Conservation (phyloP, 2,797 vertebrate genomes). For the Hephaestus fuliginosus region DNA sequence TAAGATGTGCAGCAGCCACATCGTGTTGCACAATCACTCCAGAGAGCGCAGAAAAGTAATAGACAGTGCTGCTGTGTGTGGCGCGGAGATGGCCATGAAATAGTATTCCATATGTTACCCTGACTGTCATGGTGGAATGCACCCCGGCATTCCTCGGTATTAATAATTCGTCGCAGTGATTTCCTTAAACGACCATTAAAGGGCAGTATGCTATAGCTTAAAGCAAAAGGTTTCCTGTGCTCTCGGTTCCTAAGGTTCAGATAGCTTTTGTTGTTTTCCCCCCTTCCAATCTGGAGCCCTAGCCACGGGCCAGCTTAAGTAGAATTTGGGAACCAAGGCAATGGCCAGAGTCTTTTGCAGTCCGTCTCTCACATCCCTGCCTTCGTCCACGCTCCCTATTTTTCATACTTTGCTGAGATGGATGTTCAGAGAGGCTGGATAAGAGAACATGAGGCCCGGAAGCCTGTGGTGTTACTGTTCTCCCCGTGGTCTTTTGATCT, state of each 20-base stretch:
- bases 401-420: slow-evolving; percentile 59
- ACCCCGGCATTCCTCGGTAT: slow-evolving; percentile 44
- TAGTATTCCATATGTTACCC: slow-evolving; percentile 42
- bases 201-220: slow-evolving; percentile 13
- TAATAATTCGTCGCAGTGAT: slow-evolving; percentile 38
- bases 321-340: slow-evolving; percentile 15
- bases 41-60: background rate
- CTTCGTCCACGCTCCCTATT: slow-evolving; percentile 38
- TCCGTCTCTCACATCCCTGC: slow-evolving; percentile 32
- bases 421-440: slow-evolving; percentile 68
- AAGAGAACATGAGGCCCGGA: slow-evolving; percentile 71
- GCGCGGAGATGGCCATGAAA: slow-evolving; percentile 26
- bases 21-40: slow-evolving; percentile 5
- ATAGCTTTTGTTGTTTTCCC: slow-evolving; percentile 12
- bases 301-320: slow-evolving; percentile 7
- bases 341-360: background rate
- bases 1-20: slow-evolving; percentile 10
- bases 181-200: slow-evolving; percentile 34
- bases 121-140: slow-evolving; percentile 39
- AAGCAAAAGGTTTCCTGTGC: slow-evolving; percentile 6
- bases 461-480: slow-evolving; percentile 81
- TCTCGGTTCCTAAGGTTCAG: slow-evolving; percentile 5
- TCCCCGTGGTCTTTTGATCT: slow-evolving; percentile 77
- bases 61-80: background rate
- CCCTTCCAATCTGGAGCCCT: background rate